Evolutionary conservation across 2,797 vertebrate genomes (phyloP), one percentile per base, ranked within the genome.

Genomic region (Characodon lateralis): DNA sequence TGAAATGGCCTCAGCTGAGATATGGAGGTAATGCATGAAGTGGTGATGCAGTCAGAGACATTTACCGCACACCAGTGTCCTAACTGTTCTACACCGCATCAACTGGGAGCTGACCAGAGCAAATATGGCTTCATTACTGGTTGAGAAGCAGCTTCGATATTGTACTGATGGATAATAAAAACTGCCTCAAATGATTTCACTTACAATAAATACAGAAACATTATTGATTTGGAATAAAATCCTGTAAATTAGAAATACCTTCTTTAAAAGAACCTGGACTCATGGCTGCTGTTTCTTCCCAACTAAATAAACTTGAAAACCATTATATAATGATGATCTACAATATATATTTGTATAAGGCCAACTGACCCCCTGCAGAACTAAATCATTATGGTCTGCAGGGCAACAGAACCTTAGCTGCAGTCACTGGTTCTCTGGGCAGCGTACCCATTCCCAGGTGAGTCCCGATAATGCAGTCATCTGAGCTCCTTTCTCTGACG

Each of bases 401-500:
- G 51, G 22, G 12, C 58, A 58, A 4, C 24, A 22, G 50, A 51
- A 51, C 12, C 2, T 51, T 35, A 3, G 35, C 35, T 35, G 35
- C 35, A 35, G 51, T 6, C 16, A 13, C 35, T 39, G 53, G 50
- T 14, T 35, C 28, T 1, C 0, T 18, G 58, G 71, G 76, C 78
- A 20, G 83, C 93, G 24, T 95, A 96, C 95, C 95, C 95, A 95
- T 96, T 89, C 95, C 95, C 83, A 96, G 87, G 84, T 95, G 95
- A 71, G 96, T 96, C 88, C 96, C 96, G 48, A 95, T 93, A 73
- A 96, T 96, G 85, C 91, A 95, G 73, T 97, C 95, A 22, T 98
- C 97, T 0, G 94, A 93, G 84, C 95, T 96, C 74, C 95, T 95
- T 78, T 96, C 94, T 31, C 95, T 93, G 16, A 96, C 48, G 78